Percentiles rank a stretch among this genome's conserved stretches.
These are phyloP conservation scores for Aurelia aurita complex sp. Pacific DNA, from an alignment of 30 jellyfish, hydroid and myxozoan genomes.

Conservation along the genomic window DNA sequence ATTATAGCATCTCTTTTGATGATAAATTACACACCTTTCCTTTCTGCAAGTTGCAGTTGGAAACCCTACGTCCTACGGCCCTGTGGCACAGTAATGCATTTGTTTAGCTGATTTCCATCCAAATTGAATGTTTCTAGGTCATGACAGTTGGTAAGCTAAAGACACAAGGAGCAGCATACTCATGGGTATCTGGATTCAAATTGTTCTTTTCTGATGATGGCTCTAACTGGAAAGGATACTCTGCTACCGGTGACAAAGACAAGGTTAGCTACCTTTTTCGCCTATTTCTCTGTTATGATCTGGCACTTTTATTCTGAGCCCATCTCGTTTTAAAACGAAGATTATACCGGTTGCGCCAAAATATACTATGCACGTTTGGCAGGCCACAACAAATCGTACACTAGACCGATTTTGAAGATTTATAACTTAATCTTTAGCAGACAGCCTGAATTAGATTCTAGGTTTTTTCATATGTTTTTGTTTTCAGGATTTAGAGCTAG, in stretches of 20 bases:
- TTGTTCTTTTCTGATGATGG: constrained; percentile 57
- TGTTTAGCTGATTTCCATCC: neutral
- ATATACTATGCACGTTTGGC: no score
- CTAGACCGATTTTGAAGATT: no score
- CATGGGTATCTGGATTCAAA: constrained; percentile 50
- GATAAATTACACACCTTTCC: no score
- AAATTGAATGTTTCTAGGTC: neutral
- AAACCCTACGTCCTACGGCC: neutral
- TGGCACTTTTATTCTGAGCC: neutral
- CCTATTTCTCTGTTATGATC: neutral
- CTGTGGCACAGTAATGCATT: neutral
- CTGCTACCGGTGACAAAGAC: constrained; percentile 35
- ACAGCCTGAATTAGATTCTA: no score
- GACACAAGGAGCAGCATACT: constrained; percentile 36
- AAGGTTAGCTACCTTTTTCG: constrained; percentile 2
- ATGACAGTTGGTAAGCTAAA: constrained; percentile 34
- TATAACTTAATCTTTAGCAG: no score
- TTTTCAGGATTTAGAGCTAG: no score
- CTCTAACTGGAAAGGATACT: constrained; percentile 40
- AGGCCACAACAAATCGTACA: no score
- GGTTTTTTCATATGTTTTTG: no score
- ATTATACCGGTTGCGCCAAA: no score
- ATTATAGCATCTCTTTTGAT: no score
- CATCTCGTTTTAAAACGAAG: no score
- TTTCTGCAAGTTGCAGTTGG: no score